Conservation (phyloP, 2,888 invertebrate species). For the Chalcosyrphus nemorum region DNA sequence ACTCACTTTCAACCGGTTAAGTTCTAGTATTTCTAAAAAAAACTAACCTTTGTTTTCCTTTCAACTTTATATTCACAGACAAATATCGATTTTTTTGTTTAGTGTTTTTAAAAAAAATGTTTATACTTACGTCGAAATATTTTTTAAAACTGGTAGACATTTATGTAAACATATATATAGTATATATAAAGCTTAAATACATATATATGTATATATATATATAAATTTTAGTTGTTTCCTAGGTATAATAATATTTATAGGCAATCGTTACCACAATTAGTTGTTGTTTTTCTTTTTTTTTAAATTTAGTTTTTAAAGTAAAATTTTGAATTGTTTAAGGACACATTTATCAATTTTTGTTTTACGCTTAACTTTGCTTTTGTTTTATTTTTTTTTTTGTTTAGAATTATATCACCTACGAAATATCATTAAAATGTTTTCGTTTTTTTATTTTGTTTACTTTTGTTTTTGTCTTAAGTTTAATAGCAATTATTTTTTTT, state of each 20-base stretch:
- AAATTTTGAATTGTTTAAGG: constrained; percentile 71
- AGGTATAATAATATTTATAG: constrained; percentile 72
- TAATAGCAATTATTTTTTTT: constrained; percentile 30
- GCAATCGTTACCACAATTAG: constrained; percentile 70
- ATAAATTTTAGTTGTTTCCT: constrained; percentile 71
- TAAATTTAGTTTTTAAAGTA: constrained; percentile 35
- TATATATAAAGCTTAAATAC: constrained; percentile 69
- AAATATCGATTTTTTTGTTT: constrained; percentile 68
- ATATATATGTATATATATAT: constrained; percentile 60
- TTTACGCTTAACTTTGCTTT: constrained; percentile 10
- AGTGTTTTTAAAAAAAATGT: constrained; percentile 49
- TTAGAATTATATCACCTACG: constrained; percentile 72
- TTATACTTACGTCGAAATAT: constrained; percentile 66
- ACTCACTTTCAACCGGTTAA: constrained; percentile 56
- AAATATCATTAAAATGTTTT: constrained; percentile 66
- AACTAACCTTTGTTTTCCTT: constrained; percentile 10
- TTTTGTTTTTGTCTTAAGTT: constrained; percentile 11
- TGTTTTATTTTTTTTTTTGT: constrained; percentile 24
- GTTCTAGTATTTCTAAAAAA: constrained; percentile 31
- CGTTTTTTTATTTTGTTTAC: constrained; percentile 37
- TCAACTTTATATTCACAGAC: constrained; percentile 65
- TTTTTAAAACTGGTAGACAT: constrained; percentile 70
- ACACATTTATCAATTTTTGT: constrained; percentile 58
- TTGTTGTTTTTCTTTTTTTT: constrained; percentile 34
- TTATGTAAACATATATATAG: constrained; percentile 68